These are phyloP conservation scores for Diploptera punctata DNA, from an alignment of 2,888 invertebrate genomes.

Conservation along the genomic window DNA sequence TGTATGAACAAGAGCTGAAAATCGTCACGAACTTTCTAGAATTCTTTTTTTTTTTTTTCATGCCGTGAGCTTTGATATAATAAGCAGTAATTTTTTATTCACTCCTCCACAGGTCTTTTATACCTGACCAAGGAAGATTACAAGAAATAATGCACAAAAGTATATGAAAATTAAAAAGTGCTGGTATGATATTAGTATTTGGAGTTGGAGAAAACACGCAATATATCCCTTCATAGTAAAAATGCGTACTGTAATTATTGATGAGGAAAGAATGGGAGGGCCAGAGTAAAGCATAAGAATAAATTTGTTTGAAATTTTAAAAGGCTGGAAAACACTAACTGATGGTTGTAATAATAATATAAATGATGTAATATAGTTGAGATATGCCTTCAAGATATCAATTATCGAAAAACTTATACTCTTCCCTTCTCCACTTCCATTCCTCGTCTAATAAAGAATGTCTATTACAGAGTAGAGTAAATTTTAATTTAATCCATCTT, in stretches of 20 bases:
- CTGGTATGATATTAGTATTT: background rate
- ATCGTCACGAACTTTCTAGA: background rate
- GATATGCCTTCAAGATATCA: constrained; percentile 30
- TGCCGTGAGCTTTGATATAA: constrained; percentile 15
- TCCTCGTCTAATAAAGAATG: background rate
- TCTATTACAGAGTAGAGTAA: background rate
- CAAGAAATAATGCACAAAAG: background rate
- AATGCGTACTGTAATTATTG: no score
- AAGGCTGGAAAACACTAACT: no score
- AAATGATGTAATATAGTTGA: background rate
- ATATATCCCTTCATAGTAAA: no score
- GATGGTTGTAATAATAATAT: background rate
- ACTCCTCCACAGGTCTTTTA: background rate
- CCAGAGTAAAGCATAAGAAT: no score
- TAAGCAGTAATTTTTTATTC: background rate
- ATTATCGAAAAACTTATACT: constrained; percentile 16
- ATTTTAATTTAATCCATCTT: background rate
- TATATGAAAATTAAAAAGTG: background rate
- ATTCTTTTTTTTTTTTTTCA: background rate
- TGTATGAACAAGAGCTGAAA: background rate
- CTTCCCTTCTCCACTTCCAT: background rate
- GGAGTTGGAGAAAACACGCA: no score
- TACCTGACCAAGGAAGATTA: background rate
- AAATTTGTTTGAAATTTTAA: no score
- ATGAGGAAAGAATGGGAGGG: no score